Conservation (phyloP, 2,888 invertebrate species). For the Yponomeuta sedellus region DNA sequence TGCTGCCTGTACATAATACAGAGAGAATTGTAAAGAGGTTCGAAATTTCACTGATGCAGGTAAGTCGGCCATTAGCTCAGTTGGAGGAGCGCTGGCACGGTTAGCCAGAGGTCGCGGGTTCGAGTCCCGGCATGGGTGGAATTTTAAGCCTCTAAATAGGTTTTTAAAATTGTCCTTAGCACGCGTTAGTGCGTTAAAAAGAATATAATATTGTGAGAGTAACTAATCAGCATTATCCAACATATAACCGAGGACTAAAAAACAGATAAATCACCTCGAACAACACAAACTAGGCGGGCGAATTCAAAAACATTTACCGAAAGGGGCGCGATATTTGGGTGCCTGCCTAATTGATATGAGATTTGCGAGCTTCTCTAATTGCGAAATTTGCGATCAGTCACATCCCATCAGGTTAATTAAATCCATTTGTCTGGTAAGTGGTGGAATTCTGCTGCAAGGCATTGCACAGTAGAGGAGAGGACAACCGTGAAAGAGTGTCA, state of each 20-base stretch:
- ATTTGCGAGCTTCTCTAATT: constrained; percentile 75
- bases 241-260: neutral
- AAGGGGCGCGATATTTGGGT: constrained; percentile 67
- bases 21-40: no score
- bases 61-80: no score
- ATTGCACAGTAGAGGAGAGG: neutral
- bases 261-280: constrained; percentile 52
- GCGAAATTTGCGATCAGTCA: constrained; percentile 73
- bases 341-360: constrained; percentile 74
- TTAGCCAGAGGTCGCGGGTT: no score
- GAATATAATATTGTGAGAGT: no score
- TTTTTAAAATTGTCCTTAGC: no score
- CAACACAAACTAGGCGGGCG: constrained; percentile 51
- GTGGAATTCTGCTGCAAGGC: constrained; percentile 25
- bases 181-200: no score
- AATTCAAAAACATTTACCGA: constrained; percentile 72
- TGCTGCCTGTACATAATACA: no score
- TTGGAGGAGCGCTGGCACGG: no score
- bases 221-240: neutral
- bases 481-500: constrained; percentile 23
- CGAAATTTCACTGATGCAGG: no score
- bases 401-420: constrained; percentile 72
- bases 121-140: no score
- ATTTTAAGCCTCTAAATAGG: no score
- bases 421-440: constrained; percentile 70